Percentiles rank a stretch among this genome's conserved stretches.
phyloP scores from a whole-genome alignment of 2,797 vertebrate genomes.

The Enteromius thamalakanensis region DNA sequence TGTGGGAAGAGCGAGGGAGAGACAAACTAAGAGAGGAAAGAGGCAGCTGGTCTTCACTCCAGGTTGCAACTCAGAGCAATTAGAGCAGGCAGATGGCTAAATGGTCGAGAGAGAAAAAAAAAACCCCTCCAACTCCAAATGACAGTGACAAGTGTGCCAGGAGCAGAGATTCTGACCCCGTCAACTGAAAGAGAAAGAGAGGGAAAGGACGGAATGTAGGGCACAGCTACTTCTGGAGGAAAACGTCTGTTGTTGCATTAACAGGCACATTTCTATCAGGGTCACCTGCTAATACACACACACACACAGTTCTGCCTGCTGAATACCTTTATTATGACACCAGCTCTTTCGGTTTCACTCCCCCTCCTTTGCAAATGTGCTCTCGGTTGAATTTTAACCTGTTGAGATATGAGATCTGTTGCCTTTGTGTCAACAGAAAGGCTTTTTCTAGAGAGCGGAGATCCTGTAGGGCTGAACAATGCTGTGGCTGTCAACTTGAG shows the following conservation, averaged over 20 bases:
- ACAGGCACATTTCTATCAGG: slow-evolving; percentile 44
- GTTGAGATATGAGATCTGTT: slow-evolving; percentile 32
- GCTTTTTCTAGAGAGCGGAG: slow-evolving; percentile 23
- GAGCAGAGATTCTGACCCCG: slow-evolving; percentile 53
- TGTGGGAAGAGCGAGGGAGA: slow-evolving; percentile 47
- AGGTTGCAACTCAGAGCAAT: slow-evolving; percentile 81
- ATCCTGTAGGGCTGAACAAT: background rate
- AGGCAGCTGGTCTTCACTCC: slow-evolving; percentile 65
- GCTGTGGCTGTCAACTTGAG: slow-evolving; percentile 1
- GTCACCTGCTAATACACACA: slow-evolving; percentile 47
- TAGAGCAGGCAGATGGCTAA: slow-evolving; percentile 79
- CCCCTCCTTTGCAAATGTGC: background rate
- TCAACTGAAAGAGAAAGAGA: slow-evolving; percentile 47
- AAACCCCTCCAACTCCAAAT: slow-evolving; percentile 38
- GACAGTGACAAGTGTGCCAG: slow-evolving; percentile 59
- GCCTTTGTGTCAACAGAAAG: slow-evolving; percentile 28
- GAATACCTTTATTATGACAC: slow-evolving; percentile 21
- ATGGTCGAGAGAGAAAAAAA: slow-evolving; percentile 43
- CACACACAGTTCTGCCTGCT: background rate
- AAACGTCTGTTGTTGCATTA: slow-evolving; percentile 47
- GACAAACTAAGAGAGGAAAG: slow-evolving; percentile 54
- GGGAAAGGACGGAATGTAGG: slow-evolving; percentile 54
- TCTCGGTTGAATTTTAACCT: slow-evolving; percentile 36
- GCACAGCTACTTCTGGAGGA: slow-evolving; percentile 53
- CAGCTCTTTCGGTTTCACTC: slow-evolving; percentile 27